Percentiles rank a stretch among this genome's conserved stretches.
These are phyloP conservation scores for Diploptera punctata DNA, from an alignment of 2,888 invertebrate species.

Conservation along the genomic window DNA sequence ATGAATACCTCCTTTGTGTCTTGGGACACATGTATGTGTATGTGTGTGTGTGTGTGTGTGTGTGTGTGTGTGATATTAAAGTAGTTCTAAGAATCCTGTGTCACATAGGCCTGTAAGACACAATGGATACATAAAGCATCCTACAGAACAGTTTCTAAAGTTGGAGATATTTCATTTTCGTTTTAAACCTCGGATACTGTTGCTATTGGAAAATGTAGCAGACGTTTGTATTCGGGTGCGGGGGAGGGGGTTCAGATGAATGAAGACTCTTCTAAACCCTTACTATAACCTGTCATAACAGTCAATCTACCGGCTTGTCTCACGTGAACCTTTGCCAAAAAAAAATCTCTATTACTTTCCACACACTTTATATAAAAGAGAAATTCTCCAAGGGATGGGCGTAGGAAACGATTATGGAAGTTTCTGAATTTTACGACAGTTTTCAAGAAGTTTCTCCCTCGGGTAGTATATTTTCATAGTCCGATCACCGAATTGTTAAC, in stretches of 20 bases:
- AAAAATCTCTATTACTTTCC: not conserved
- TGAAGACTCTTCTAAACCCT: not conserved
- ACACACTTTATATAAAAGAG: not conserved
- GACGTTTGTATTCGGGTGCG: not conserved
- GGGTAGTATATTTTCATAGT: no score
- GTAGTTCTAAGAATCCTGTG: no score
- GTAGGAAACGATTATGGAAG: no score
- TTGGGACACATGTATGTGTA: no score
- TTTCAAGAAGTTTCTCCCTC: no score
- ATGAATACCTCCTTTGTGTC: no score
- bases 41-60: no score
- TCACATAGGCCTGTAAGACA: no score
- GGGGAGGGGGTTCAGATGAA: not conserved
- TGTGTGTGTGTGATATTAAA: no score
- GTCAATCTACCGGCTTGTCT: not conserved
- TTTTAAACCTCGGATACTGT: not conserved
- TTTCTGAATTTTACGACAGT: no score
- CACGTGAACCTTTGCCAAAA: not conserved
- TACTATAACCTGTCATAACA: not conserved
- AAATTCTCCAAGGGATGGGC: not conserved
- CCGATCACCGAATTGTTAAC: no score
- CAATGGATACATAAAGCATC: no score
- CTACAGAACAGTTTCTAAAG: not conserved
- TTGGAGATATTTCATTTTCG: not conserved
- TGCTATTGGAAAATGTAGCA: not conserved